Base-by-base conservation (phyloP, 2,113 vertebrate genomes). In the Colius striatus region DNA sequence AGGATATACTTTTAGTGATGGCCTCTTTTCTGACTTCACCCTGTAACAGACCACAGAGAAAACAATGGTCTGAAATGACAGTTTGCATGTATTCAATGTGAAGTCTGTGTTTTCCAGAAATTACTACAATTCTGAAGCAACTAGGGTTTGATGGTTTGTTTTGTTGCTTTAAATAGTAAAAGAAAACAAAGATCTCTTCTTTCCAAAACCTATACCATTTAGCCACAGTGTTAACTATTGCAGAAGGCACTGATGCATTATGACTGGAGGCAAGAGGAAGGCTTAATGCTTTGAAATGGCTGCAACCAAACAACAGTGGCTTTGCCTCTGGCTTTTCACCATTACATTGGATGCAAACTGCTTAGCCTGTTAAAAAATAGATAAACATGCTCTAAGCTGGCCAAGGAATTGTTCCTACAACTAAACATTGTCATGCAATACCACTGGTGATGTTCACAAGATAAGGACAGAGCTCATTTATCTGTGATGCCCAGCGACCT, bases 261-360 rank as follows among this genome's bases (percentile, higher is more conserved):
- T 2, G 4, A 76, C 84, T 41, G 30, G 60, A 62, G 92, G 80
- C 80, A 88, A 81, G 57, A 88, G 22, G 79, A 78, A 76, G 17
- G 50, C 76, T 89, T 87, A 84, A 82, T 93, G 85, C 67, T 96
- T 79, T 84, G 61, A 82, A 94, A 87, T 51, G 79, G 87, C 87
- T 57, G 43, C 83, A 93, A 82, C 70, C 91, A 74, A 87, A 85
- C 67, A 89, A 89, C 85, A 94, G 95, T 95, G 96, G 94, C 89
- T 96, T 97, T 78, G 96, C 87, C 88, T 53, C 34, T 84, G 93
- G 74, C 78, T 88, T 92, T 96, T 96, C 94, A 97, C 73, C 90
- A 94, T 93, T 95, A 95, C 95, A 97, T 92, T 91, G 74, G 97
- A 98, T 96, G 78, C 85, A 97, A 98, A 98, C 81, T 76, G 96